Percentiles rank a stretch among this genome's conserved stretches.
phyloP scores from a whole-genome alignment of 2,888 invertebrate species.

The Meganola albula region DNA sequence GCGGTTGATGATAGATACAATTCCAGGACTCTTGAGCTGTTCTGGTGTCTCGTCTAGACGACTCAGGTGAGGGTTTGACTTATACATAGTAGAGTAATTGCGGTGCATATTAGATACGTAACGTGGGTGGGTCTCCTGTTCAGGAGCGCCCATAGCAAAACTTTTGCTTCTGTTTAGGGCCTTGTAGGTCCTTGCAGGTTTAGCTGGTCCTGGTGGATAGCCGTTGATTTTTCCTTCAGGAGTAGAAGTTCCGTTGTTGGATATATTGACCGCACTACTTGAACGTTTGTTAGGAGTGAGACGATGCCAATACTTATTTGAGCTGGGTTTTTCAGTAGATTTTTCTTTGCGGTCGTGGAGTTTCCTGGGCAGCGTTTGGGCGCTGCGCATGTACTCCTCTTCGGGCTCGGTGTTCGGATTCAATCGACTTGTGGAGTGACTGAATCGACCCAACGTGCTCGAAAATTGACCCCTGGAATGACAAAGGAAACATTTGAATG shows the following conservation, averaged over 20 bases:
- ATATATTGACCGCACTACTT: slow-evolving; percentile 82
- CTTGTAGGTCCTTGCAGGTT: slow-evolving; percentile 88
- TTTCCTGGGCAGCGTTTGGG: slow-evolving; percentile 87
- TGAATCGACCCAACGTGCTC: slow-evolving; percentile 88
- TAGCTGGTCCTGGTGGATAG: slow-evolving; percentile 81
- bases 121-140: slow-evolving; percentile 67
- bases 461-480: slow-evolving; percentile 82
- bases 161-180: slow-evolving; percentile 89
- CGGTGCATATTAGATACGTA: slow-evolving; percentile 68
- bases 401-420: slow-evolving; percentile 73
- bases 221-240: slow-evolving; percentile 65
- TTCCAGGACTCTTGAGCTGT: slow-evolving; percentile 89
- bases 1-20: slow-evolving; percentile 90
- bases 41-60: slow-evolving; percentile 83
- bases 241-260: slow-evolving; percentile 56
- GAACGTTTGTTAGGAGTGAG: slow-evolving; percentile 76
- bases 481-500: slow-evolving; percentile 37
- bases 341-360: slow-evolving; percentile 73
- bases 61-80: slow-evolving; percentile 87
- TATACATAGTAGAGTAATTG: slow-evolving; percentile 80
- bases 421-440: slow-evolving; percentile 87
- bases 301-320: slow-evolving; percentile 67
- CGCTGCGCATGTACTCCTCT: slow-evolving; percentile 78
- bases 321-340: slow-evolving; percentile 58
- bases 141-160: slow-evolving; percentile 87